phyloP scores from a whole-genome alignment of 1,140 invertebrate species.

The Papilio polytes region DNA sequence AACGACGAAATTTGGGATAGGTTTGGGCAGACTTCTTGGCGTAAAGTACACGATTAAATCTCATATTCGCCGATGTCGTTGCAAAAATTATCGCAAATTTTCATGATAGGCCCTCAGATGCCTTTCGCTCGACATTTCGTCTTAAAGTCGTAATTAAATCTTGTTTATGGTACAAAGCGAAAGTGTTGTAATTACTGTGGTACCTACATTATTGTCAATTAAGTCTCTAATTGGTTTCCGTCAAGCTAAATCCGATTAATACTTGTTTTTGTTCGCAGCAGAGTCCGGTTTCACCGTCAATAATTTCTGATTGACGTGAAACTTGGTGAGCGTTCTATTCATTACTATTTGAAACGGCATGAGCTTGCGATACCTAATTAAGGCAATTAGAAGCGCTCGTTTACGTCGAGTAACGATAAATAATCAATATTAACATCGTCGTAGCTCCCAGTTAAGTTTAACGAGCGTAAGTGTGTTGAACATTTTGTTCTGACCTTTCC shows the following conservation, averaged over 20 bases:
- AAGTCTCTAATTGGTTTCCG: conserved; percentile 71
- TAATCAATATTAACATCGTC: conserved; percentile 11
- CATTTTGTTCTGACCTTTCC: conserved; percentile 13
- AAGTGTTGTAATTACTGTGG: conserved; percentile 24
- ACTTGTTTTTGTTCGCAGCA: conserved; percentile 61
- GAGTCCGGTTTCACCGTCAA: conserved; percentile 59
- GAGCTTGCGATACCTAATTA: conserved; percentile 32
- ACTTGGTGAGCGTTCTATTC: conserved; percentile 44
- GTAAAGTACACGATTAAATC: too few relatives aligned
- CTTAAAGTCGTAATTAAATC: neutral
- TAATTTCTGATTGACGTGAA: conserved; percentile 61
- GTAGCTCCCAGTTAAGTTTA: neutral
- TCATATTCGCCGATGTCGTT: too few relatives aligned
- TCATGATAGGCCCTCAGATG: neutral
- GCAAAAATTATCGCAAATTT: too few relatives aligned
- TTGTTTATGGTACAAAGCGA: conserved; percentile 41
- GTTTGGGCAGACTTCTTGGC: too few relatives aligned
- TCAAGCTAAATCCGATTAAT: conserved; percentile 70
- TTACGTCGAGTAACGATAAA: conserved; percentile 3
- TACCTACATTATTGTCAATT: conserved; percentile 55
- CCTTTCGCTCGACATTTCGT: neutral
- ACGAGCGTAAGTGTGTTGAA: neutral
- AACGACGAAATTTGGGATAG: too few relatives aligned
- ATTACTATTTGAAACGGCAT: conserved; percentile 32
- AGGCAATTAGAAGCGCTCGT: conserved; percentile 34